A percentile compares a stretch with the other conserved stretches of the same genome.
phyloP scores from a whole-genome alignment of 2,113 vertebrate genomes.

The Dendropsophus ebraccatus region DNA sequence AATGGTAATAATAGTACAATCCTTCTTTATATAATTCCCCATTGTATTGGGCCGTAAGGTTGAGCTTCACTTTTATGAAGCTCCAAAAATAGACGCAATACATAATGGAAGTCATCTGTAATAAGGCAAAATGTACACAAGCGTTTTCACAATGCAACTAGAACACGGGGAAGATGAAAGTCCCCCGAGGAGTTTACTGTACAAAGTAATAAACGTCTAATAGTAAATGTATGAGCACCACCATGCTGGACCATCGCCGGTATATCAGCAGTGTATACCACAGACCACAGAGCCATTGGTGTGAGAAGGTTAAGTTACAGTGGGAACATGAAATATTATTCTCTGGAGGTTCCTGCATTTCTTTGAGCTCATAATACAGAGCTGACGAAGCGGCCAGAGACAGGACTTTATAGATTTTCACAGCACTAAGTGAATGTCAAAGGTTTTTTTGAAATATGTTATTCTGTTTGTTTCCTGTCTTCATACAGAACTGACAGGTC shows the following conservation, averaged over 20 bases:
- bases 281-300: not conserved
- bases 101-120: not conserved
- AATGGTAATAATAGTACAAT: not conserved
- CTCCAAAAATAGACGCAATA: not conserved
- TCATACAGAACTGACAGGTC: not conserved
- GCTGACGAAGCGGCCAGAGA: not conserved
- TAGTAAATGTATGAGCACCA: not conserved
- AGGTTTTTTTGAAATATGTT: not conserved
- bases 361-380: not conserved
- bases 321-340: not conserved
- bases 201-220: conserved; percentile 3
- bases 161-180: not conserved
- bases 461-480: not conserved
- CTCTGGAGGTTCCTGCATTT: not conserved
- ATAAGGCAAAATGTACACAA: not conserved
- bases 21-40: not conserved
- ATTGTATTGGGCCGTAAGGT: not conserved
- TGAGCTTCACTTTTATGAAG: not conserved
- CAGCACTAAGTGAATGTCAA: conserved; percentile 3
- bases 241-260: not conserved
- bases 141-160: not conserved
- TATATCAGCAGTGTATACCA: not conserved
- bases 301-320: not conserved
- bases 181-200: not conserved
- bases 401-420: not conserved